phyloP scores from a whole-genome alignment of 1,140 invertebrate genomes.

The Dufourea novaeangliae region DNA sequence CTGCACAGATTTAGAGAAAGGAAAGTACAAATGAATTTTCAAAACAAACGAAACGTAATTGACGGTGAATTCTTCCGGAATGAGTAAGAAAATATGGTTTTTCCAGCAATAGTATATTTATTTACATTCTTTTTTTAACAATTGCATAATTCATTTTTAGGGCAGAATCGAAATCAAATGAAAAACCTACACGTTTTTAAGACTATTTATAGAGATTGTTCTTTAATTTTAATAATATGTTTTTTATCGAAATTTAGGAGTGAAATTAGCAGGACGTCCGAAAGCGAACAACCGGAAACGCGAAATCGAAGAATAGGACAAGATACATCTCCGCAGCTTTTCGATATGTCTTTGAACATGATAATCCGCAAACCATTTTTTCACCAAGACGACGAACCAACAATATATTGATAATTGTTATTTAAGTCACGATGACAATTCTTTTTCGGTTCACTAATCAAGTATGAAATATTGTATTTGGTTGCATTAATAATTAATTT shows the following conservation, averaged over 20 bases:
- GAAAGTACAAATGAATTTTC: too few species aligned
- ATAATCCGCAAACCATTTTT: constrained; percentile 67
- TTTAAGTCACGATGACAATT: too few species aligned
- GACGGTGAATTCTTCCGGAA: too few species aligned
- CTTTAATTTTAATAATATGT: neutral
- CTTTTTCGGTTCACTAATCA: neutral
- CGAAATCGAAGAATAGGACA: constrained; percentile 53
- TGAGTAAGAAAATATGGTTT: too few species aligned
- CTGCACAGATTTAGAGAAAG: too few species aligned
- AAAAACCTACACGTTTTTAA: too few species aligned
- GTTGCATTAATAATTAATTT: neutral
- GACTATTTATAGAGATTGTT: too few species aligned
- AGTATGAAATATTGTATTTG: neutral
- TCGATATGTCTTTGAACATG: constrained; percentile 40
- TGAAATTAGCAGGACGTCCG: constrained; percentile 50
- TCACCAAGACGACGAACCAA: constrained; percentile 68
- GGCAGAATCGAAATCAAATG: too few species aligned
- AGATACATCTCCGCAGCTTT: constrained; percentile 54
- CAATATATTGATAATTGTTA: constrained; percentile 67
- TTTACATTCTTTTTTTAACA: too few species aligned
- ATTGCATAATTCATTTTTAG: too few species aligned
- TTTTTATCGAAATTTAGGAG: constrained; percentile 55
- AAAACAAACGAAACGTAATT: too few species aligned
- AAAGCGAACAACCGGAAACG: constrained; percentile 24
- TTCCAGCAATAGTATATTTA: too few species aligned